These are phyloP conservation scores for Bombyx huttoni DNA, from an alignment of 2,888 invertebrate species.

Conservation along the genomic window DNA sequence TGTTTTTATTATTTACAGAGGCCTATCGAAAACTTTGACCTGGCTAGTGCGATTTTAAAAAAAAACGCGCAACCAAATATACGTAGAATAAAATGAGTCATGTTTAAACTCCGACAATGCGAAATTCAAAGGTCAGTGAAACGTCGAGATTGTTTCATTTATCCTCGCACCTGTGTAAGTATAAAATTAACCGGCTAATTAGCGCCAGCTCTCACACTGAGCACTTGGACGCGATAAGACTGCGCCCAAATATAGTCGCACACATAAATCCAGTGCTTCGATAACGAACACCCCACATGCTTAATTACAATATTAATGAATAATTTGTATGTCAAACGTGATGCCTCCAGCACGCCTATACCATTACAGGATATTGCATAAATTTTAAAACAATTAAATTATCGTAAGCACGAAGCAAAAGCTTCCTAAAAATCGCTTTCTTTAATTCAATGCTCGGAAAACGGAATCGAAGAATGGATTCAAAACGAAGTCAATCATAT, in stretches of 20 bases:
- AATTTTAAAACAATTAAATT: conserved; percentile 26
- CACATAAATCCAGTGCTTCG: conserved; percentile 7
- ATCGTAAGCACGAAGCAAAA: conserved; percentile 32
- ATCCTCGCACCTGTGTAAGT: conserved; percentile 19
- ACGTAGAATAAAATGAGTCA: background rate
- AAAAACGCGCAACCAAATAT: conserved; percentile 7
- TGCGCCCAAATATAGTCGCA: conserved; percentile 40
- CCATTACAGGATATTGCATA: conserved; percentile 1
- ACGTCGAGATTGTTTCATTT: conserved; percentile 22
- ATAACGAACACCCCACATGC: background rate
- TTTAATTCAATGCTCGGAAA: conserved; percentile 58
- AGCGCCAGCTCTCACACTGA: conserved; percentile 18
- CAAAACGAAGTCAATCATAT: conserved; percentile 19
- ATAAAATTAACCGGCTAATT: conserved; percentile 29
- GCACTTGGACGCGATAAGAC: conserved; percentile 34
- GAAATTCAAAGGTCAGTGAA: conserved; percentile 31
- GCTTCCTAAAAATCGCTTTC: conserved; percentile 65
- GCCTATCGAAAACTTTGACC: conserved; percentile 24
- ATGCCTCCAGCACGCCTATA: background rate
- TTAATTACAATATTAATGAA: background rate
- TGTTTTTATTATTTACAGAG: conserved; percentile 48
- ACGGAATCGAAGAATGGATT: conserved; percentile 59
- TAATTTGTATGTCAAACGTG: too few species aligned
- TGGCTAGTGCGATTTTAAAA: conserved; percentile 23
- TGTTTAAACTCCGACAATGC: too few species aligned